phyloP scores from a whole-genome alignment of 1,140 invertebrate species.

The Thaumetopoea pityocampa region DNA sequence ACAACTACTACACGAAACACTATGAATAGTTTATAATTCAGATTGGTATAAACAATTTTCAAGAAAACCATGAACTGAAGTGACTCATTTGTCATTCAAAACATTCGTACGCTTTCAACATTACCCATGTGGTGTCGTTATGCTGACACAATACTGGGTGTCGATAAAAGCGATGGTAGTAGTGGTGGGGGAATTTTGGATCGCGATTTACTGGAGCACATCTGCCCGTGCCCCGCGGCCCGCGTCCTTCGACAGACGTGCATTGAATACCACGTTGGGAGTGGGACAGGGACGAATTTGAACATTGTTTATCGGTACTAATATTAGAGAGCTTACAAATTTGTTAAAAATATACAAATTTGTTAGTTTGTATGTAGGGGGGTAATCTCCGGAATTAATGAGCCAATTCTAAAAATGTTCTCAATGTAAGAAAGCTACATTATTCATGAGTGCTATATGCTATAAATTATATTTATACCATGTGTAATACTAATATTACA shows the following conservation, averaged over 20 bases:
- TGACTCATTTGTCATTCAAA: conserved; percentile 31
- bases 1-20: too few species aligned
- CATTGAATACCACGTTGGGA: conserved; percentile 28
- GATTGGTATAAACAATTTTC: conserved; percentile 18
- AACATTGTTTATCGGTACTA: neutral
- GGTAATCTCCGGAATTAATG: too few species aligned
- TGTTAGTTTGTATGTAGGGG: too few species aligned
- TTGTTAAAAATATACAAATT: too few species aligned
- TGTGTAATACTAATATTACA: too few species aligned
- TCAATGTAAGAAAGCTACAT: too few species aligned
- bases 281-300: conserved; percentile 34
- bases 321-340: too few species aligned
- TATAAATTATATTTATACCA: too few species aligned
- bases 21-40: conserved; percentile 2
- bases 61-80: conserved; percentile 14
- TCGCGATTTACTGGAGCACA: conserved; percentile 52
- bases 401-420: too few species aligned
- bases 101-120: conserved; percentile 21
- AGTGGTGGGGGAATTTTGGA: conserved; percentile 31
- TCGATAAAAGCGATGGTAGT: conserved; percentile 19
- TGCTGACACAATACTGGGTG: conserved; percentile 27
- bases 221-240: conserved; percentile 38
- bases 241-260: conserved; percentile 45
- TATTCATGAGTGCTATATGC: too few species aligned
- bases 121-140: conserved; percentile 29